These are phyloP conservation scores for Symphodus melops DNA, from an alignment of 2,113 vertebrate genomes.

Conservation along the genomic window DNA sequence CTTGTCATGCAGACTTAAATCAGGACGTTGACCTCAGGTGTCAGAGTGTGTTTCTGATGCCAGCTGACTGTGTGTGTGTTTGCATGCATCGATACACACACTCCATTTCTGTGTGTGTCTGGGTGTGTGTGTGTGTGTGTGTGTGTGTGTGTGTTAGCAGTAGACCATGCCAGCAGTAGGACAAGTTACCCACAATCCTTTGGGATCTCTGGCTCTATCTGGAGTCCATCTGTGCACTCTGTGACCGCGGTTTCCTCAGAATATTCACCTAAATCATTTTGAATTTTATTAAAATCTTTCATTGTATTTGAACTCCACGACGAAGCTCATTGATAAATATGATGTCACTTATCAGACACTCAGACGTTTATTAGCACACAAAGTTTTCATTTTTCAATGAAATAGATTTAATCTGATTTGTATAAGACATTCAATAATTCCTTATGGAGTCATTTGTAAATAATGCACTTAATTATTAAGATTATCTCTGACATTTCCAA, in stretches of 20 bases:
- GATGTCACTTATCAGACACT: neutral
- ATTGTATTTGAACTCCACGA: neutral
- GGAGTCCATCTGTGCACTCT: conserved; percentile 63
- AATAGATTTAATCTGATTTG: too few relatives aligned
- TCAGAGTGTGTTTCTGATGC: conserved; percentile 53
- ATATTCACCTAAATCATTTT: neutral
- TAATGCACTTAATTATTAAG: too few relatives aligned
- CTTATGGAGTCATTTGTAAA: too few relatives aligned
- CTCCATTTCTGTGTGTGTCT: too few relatives aligned
- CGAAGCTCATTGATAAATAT: neutral
- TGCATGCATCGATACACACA: conserved; percentile 48
- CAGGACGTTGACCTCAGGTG: conserved; percentile 70
- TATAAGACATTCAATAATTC: too few relatives aligned
- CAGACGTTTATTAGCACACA: conserved; percentile 15
- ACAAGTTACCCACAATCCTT: conserved; percentile 66
- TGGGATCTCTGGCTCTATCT: conserved; percentile 62
- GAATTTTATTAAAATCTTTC: too few relatives aligned
- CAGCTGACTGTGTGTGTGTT: conserved; percentile 30
- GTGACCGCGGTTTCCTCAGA: neutral
- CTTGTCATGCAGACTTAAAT: conserved; percentile 60
- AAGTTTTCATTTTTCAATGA: too few relatives aligned
- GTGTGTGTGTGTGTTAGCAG: conserved; percentile 12
- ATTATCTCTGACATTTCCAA: too few relatives aligned
- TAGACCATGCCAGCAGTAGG: conserved; percentile 46
- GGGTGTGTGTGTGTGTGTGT: neutral